These are phyloP conservation scores for Drosophila hamatofila DNA, from an alignment of 2,888 invertebrate species.

Conservation along the genomic window DNA sequence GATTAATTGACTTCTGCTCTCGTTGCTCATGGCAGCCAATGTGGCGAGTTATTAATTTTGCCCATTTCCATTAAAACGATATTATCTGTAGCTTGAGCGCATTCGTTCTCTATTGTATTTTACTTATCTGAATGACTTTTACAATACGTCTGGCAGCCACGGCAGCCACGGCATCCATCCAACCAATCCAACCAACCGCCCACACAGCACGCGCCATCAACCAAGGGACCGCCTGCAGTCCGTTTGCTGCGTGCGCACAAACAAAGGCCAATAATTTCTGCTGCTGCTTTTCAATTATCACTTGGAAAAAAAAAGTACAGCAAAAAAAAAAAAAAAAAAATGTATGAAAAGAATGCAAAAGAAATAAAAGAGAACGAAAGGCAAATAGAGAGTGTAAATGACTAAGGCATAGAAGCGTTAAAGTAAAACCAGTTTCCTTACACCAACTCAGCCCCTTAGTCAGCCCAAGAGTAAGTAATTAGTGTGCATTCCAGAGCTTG, in stretches of 20 bases:
- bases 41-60: conserved; percentile 55
- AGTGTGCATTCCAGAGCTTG: conserved; percentile 73
- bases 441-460: background rate
- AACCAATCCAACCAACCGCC: background rate
- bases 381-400: conserved; percentile 60
- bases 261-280: conserved; percentile 62
- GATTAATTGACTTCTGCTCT: conserved; percentile 38
- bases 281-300: conserved; percentile 59
- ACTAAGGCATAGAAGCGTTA: conserved; percentile 51
- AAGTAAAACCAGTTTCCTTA: conserved; percentile 49
- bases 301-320: conserved; percentile 21
- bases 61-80: conserved; percentile 46
- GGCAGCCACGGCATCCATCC: background rate
- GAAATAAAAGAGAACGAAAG: conserved; percentile 43
- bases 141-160: conserved; percentile 5
- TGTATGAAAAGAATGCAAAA: conserved; percentile 17
- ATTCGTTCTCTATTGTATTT: conserved; percentile 29
- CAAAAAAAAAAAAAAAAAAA: background rate
- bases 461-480: conserved; percentile 70
- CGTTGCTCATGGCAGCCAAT: conserved; percentile 23
- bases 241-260: conserved; percentile 34
- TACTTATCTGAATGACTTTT: conserved; percentile 47
- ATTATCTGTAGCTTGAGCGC: conserved; percentile 24
- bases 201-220: background rate
- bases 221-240: background rate